Base-by-base conservation (phyloP, 2,113 vertebrate species). In the Tragelaphus scriptus region DNA sequence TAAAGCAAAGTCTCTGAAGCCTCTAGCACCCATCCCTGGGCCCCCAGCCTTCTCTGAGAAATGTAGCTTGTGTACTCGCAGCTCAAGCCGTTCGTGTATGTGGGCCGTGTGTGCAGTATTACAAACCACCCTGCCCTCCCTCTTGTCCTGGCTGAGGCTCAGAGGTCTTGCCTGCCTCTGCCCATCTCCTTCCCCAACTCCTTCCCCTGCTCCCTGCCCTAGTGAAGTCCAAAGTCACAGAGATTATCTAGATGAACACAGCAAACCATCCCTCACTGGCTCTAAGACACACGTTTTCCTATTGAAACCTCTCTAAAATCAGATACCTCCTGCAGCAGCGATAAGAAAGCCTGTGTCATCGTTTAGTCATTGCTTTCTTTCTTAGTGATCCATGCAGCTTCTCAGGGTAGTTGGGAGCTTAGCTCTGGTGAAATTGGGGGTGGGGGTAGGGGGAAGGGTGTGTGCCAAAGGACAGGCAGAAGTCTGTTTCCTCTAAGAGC, bases 361-460 rank as follows among this genome's bases (percentile, higher is more conserved):
- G 0, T 16, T 40, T 7, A 56, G n/a, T 30, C n/a, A 12, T 10
- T 28, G 12, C 26, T 80, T 36, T 81, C 49, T 51, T 90, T 15
- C 71, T 56, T 44, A 40, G 30, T 26, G 61, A 77, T 23, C 47
- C 4, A 3, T 17, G 11, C 3, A 5, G 26, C 63, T 63, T 94
- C 53, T 51, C n/a, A 1, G 28, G 56, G 44, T 49, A 30, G 49
- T 51, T 47, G 36, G 56, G 77, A 19, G 12, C 44, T 91, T 44
- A 51, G 84, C 44, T 32, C 32, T 93, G 56, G 49, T 77, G 91
- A 79, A 55, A 75, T 7, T 36, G 30, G 49, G 16, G 10, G n/a
- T 0, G 6, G 14, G 61, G 61, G 30, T 16, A 15, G 0, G 0
- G 10, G 16, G 51, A 1, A 11, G 5, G 28, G 77, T 8, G 8